phyloP scores from a whole-genome alignment of 1,140 invertebrate species.

The Medauroidea extradentata region DNA sequence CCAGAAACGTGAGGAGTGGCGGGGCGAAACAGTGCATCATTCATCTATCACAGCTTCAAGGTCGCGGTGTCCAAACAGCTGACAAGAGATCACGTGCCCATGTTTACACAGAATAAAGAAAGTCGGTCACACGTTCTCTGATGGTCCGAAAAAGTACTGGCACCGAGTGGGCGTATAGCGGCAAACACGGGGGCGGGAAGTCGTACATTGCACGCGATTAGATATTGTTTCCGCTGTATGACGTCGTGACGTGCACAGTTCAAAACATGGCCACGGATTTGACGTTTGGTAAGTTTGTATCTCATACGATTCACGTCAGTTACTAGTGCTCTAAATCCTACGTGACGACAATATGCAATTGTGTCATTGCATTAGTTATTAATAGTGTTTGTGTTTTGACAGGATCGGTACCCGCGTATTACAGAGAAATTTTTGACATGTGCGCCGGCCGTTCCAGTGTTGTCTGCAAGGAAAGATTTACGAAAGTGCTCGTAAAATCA shows the following conservation, averaged over 20 bases:
- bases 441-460: not conserved
- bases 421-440: slow-evolving; percentile 13
- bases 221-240: not conserved
- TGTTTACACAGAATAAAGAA: no score
- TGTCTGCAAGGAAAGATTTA: slow-evolving; percentile 10
- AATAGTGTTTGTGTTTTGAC: not conserved
- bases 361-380: not conserved
- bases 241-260: not conserved
- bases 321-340: not conserved
- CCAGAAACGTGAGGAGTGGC: no score
- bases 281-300: slow-evolving; percentile 1
- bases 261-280: slow-evolving; percentile 13
- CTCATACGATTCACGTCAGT: not conserved
- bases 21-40: no score
- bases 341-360: not conserved
- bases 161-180: no score
- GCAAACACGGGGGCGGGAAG: no score
- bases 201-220: no score
- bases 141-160: no score
- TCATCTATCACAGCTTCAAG: no score
- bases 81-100: no score
- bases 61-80: no score
- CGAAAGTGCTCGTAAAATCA: slow-evolving; percentile 10
- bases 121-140: no score
- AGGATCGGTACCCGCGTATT: slow-evolving; percentile 11